phyloP scores from a whole-genome alignment of 2,888 invertebrate genomes.

The Drosophila conformis region DNA sequence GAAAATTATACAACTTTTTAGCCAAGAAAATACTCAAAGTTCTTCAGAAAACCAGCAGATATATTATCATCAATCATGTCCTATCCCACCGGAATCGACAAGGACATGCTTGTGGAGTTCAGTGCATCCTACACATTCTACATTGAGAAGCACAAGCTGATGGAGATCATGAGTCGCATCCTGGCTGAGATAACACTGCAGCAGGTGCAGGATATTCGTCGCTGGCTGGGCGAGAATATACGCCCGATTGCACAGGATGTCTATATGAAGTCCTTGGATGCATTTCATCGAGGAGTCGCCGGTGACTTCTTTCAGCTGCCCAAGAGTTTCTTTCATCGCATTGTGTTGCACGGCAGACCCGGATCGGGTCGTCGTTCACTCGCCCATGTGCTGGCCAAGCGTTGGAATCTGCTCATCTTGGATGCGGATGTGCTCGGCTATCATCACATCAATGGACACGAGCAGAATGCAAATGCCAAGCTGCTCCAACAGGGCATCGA shows the following conservation, averaged over 20 bases:
- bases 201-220: conserved; percentile 59
- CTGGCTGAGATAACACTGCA: conserved; percentile 67
- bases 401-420: conserved; percentile 86
- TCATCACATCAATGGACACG: conserved; percentile 62
- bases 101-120: conserved; percentile 62
- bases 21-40: neutral
- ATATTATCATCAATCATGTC: conserved; percentile 54
- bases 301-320: conserved; percentile 69
- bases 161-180: conserved; percentile 79
- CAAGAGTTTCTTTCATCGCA: conserved; percentile 83
- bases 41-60: neutral
- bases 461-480: conserved; percentile 50
- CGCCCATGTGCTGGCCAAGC: conserved; percentile 85
- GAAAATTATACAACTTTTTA: neutral
- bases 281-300: conserved; percentile 50
- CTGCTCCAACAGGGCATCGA: conserved; percentile 66
- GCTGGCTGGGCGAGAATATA: conserved; percentile 78
- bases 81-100: conserved; percentile 46
- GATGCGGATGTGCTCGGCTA: conserved; percentile 77
- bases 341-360: conserved; percentile 86
- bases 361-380: conserved; percentile 87
- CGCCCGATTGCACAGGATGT: conserved; percentile 69
- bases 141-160: conserved; percentile 81
- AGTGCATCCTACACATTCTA: conserved; percentile 80
- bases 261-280: conserved; percentile 65